A percentile compares a stretch with the other conserved stretches of the same genome.
These are phyloP conservation scores for Callipepla squamata DNA, from an alignment of 2,113 vertebrate genomes.

Conservation along the genomic window DNA sequence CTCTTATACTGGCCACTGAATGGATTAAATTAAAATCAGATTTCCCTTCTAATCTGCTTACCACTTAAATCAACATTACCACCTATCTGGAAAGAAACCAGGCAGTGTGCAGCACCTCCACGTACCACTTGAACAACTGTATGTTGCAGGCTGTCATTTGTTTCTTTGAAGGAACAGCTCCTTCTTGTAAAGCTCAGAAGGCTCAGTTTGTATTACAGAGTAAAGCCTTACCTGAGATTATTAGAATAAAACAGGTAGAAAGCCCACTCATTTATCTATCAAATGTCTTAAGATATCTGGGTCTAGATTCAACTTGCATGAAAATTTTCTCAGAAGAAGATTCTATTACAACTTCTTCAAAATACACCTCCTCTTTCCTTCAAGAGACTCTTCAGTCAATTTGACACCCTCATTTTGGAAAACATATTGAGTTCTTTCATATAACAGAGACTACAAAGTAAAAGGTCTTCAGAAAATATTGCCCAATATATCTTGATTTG, in stretches of 20 bases:
- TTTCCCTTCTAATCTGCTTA: conserved; percentile 20
- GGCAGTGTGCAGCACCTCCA: conserved; percentile 42
- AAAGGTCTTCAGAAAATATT: not conserved
- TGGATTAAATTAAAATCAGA: conserved; percentile 29
- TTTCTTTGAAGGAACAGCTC: conserved; percentile 52
- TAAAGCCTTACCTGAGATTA: conserved; percentile 55
- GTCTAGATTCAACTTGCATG: conserved; percentile 23
- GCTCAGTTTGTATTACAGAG: conserved; percentile 54
- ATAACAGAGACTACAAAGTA: not conserved
- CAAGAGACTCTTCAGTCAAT: conserved; percentile 1
- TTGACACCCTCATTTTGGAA: not conserved
- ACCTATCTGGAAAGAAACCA: not conserved
- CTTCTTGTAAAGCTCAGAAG: conserved; percentile 56
- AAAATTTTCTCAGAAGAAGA: conserved; percentile 37
- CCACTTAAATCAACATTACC: conserved; percentile 10
- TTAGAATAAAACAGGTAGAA: conserved; percentile 40
- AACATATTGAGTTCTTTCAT: not conserved
- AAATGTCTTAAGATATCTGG: conserved; percentile 45
- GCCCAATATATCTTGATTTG: not conserved
- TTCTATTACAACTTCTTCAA: not conserved
- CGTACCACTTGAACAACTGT: conserved; percentile 43
- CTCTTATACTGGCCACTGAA: not conserved
- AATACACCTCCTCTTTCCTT: not conserved
- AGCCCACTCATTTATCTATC: conserved; percentile 49
- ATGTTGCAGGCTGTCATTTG: conserved; percentile 43